These are phyloP conservation scores for Anguilla megastoma DNA, from an alignment of 2,797 vertebrate genomes.

Conservation along the genomic window DNA sequence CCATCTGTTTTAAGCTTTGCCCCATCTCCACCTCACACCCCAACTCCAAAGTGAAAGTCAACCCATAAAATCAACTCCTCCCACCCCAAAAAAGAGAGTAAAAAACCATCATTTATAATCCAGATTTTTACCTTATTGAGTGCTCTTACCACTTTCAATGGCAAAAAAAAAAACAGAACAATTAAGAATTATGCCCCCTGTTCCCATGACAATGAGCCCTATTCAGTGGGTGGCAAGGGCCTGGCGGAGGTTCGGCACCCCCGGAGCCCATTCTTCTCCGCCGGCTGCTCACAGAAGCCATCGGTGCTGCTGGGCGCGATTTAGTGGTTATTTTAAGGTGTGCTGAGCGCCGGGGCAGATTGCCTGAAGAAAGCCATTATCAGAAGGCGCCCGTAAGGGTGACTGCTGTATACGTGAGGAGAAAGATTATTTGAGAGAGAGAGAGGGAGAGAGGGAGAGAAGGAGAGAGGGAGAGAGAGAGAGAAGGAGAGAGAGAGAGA, in stretches of 20 bases:
- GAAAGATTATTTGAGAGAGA: constrained; percentile 64
- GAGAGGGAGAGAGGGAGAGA: constrained; percentile 25
- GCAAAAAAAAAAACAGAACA: constrained; percentile 1
- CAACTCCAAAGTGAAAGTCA: constrained; percentile 17
- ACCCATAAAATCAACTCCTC: not conserved
- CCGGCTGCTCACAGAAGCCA: constrained; percentile 40
- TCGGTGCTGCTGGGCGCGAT: constrained; percentile 31
- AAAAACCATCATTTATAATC: not conserved
- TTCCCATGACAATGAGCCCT: constrained; percentile 41
- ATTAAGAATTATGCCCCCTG: constrained; percentile 37
- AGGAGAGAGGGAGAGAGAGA: constrained; percentile 61
- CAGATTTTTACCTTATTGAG: constrained; percentile 12
- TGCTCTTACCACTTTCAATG: constrained; percentile 5
- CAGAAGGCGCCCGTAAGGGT: constrained; percentile 54
- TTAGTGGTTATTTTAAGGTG: not conserved
- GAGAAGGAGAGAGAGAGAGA: constrained; percentile 61
- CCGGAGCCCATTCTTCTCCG: constrained; percentile 19
- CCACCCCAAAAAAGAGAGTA: not conserved
- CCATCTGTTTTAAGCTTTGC: constrained; percentile 68
- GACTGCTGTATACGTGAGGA: constrained; percentile 53
- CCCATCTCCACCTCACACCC: constrained; percentile 17
- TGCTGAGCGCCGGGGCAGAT: constrained; percentile 36
- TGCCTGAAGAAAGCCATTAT: constrained; percentile 54
- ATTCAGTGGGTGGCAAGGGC: constrained; percentile 22
- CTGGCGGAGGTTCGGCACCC: not conserved